Conservation (phyloP, 2,113 vertebrate genomes). For the Cygnus atratus region DNA sequence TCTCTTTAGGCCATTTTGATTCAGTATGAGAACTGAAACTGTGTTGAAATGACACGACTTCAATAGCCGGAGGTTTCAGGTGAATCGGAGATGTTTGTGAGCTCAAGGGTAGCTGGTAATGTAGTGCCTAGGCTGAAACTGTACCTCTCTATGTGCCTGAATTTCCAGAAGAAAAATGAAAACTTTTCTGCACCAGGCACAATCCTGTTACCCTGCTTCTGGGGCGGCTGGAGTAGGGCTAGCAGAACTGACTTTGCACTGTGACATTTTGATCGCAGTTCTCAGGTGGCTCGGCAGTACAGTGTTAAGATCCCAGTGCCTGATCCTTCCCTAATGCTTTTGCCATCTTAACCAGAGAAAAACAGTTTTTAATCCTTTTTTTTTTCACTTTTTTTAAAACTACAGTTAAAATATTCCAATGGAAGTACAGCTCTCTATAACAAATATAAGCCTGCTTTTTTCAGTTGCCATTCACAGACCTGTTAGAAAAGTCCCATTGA, state of each 20-base stretch:
- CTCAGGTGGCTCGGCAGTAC: fast-evolving
- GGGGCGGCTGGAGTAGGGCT: neutral
- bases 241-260: neutral
- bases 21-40: neutral
- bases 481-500: neutral
- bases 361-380: neutral
- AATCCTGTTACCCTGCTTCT: neutral
- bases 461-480: slow-evolving; percentile 1
- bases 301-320: fast-evolving
- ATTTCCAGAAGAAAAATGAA: neutral
- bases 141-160: neutral
- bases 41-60: neutral
- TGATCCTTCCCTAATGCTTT: neutral
- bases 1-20: neutral
- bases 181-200: neutral
- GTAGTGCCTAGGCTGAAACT: neutral
- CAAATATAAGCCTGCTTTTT: slow-evolving; percentile 41
- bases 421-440: neutral
- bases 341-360: neutral
- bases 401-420: fast-evolving
- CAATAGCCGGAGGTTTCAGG: neutral
- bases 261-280: slow-evolving; percentile 1
- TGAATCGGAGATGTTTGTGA: neutral
- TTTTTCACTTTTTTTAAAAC: neutral
- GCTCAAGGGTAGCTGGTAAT: fast-evolving